Conservation (phyloP, 2,888 invertebrate species). For the Rhynchonema sp. region DNA sequence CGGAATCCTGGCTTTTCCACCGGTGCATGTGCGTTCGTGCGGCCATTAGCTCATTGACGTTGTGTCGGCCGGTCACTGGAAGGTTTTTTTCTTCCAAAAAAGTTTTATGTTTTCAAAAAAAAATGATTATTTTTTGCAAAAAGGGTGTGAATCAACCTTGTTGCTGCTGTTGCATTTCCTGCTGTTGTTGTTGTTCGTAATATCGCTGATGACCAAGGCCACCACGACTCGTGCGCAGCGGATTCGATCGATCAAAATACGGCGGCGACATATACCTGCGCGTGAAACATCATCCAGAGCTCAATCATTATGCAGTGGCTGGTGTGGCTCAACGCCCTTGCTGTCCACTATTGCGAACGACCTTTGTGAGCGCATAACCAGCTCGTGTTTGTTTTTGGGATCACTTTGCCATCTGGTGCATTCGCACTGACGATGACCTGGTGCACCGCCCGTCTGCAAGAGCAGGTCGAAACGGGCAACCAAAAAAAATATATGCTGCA, state of each 20-base stretch:
- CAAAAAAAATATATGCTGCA: too few relatives aligned
- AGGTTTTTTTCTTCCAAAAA: not conserved
- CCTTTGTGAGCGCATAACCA: too few relatives aligned
- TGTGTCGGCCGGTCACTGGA: not conserved
- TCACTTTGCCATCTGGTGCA: too few relatives aligned
- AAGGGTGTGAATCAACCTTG: not conserved
- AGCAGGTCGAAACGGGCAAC: too few relatives aligned
- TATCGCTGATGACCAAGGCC: not conserved
- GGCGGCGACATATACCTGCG: not conserved
- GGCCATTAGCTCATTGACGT: not conserved
- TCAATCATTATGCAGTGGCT: too few relatives aligned
- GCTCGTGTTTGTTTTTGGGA: too few relatives aligned
- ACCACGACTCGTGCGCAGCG: not conserved
- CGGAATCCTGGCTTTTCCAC: not conserved
- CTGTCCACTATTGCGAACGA: too few relatives aligned
- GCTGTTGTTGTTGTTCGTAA: not conserved
- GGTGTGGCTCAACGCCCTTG: too few relatives aligned
- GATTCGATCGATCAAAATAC: not conserved
- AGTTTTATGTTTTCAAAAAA: too few relatives aligned
- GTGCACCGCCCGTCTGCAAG: too few relatives aligned
- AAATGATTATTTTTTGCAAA: not conserved
- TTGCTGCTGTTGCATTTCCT: not conserved
- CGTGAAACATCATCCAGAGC: too few relatives aligned
- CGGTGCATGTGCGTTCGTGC: not conserved
- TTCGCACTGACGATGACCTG: too few relatives aligned